A percentile compares a stretch with the other conserved stretches of the same genome.
These are phyloP conservation scores for Caiman crocodilus DNA, from an alignment of 2,797 vertebrate genomes.

Conservation along the genomic window DNA sequence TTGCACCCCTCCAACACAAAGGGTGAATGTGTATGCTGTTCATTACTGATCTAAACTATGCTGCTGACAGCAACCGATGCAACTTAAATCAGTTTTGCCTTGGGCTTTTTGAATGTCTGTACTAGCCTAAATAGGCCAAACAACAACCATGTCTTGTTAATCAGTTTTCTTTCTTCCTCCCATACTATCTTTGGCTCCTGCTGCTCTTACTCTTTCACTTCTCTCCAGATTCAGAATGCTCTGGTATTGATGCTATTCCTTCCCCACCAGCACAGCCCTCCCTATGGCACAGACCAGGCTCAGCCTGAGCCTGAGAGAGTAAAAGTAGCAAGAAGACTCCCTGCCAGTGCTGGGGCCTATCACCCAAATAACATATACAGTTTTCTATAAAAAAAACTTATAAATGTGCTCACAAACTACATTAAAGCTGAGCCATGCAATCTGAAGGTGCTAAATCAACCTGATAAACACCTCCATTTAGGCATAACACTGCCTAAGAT, in stretches of 20 bases:
- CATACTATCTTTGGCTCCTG: background rate
- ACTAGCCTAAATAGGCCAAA: background rate
- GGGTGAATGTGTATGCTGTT: no score
- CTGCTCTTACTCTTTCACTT: background rate
- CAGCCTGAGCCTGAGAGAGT: background rate
- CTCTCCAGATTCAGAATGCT: background rate
- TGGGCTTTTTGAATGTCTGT: no score
- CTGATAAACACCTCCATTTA: no score
- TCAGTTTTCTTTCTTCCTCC: background rate
- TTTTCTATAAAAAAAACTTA: slow-evolving; percentile 17
- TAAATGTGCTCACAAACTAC: background rate
- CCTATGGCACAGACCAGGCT: background rate
- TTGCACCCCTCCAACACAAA: no score
- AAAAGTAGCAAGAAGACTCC: background rate
- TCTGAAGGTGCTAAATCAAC: no score
- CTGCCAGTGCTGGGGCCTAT: background rate
- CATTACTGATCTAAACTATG: no score
- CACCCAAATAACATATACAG: background rate
- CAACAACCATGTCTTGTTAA: background rate
- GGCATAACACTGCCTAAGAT: no score
- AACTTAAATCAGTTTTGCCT: no score
- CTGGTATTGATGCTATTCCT: background rate
- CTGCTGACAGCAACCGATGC: no score
- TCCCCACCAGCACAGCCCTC: background rate
- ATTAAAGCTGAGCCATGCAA: background rate